Percentiles rank a stretch among this genome's conserved stretches.
Evolutionary conservation across 2,888 invertebrate species (phyloP).

Genomic region (Nomada fabriciana): DNA sequence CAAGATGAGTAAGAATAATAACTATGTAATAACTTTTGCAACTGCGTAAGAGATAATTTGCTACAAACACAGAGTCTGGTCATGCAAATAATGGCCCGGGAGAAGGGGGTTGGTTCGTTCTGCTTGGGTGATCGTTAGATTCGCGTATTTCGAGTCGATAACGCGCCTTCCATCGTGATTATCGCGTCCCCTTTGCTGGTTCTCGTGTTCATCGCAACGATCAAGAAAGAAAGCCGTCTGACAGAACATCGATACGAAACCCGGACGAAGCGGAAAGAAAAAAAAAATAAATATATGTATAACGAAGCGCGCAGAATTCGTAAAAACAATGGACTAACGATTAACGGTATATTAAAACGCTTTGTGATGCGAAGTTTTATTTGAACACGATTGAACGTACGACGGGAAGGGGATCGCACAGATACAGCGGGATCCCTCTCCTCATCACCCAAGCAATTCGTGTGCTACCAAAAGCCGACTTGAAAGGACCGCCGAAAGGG

Average conservation of each 20-base stretch:
- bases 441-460: constrained; percentile 83
- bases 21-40: constrained; percentile 78
- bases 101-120: constrained; percentile 77
- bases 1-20: constrained; percentile 48
- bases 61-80: constrained; percentile 84
- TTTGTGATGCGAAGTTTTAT: background rate
- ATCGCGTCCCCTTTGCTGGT: constrained; percentile 8
- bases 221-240: background rate
- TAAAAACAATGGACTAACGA: constrained; percentile 1
- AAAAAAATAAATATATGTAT: background rate
- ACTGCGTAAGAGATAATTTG: constrained; percentile 81
- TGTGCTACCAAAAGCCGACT: constrained; percentile 80
- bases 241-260: background rate
- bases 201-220: background rate
- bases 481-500: constrained; percentile 48
- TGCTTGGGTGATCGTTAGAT: constrained; percentile 81
- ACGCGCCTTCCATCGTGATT: background rate
- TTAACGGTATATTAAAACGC: background rate
- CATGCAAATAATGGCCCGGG: constrained; percentile 84
- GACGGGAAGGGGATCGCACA: constrained; percentile 17
- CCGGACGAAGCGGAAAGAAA: background rate
- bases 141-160: background rate
- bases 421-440: constrained; percentile 20
- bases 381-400: constrained; percentile 1
- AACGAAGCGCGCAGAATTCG: constrained; percentile 10